Evolutionary conservation across 2,797 vertebrate genomes (phyloP).

Genomic region (Falco columbarius): DNA sequence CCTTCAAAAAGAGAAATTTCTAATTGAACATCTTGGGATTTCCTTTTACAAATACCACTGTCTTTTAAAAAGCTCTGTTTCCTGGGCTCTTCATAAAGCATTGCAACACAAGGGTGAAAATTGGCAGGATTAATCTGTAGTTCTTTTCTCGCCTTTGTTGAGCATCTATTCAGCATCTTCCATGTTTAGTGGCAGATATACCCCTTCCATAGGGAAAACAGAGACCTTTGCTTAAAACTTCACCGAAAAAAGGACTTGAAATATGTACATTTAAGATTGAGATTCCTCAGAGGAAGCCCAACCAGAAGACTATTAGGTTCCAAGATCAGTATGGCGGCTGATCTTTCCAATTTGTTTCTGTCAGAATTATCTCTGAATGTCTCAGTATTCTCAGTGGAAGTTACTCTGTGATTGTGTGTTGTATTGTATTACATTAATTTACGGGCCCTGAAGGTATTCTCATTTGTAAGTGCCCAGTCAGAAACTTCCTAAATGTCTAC

Average conservation of each 20-base stretch:
- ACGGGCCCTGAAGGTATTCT: not conserved
- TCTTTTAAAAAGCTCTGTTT: not conserved
- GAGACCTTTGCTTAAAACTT: not conserved
- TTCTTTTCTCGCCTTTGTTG: not conserved
- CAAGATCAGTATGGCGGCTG: not conserved
- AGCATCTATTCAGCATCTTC: not conserved
- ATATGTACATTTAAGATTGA: not conserved
- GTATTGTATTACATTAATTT: not conserved
- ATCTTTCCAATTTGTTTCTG: not conserved
- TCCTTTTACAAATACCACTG: not conserved
- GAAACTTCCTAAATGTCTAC: not conserved
- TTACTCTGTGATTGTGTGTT: not conserved
- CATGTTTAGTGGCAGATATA: not conserved
- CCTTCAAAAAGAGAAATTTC: not conserved
- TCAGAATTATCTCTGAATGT: not conserved
- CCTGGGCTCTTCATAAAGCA: not conserved
- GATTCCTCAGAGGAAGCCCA: not conserved
- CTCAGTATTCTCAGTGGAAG: not conserved
- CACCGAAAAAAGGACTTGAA: not conserved
- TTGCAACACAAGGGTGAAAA: not conserved
- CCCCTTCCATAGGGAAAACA: not conserved
- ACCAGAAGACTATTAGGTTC: not conserved
- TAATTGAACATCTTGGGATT: not conserved
- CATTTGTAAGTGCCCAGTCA: not conserved
- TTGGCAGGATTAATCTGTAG: not conserved